A percentile compares a stretch with the other conserved stretches of the same genome.
Conservation (phyloP, 1,140 invertebrate genomes). For the Caerostris extrusa region DNA sequence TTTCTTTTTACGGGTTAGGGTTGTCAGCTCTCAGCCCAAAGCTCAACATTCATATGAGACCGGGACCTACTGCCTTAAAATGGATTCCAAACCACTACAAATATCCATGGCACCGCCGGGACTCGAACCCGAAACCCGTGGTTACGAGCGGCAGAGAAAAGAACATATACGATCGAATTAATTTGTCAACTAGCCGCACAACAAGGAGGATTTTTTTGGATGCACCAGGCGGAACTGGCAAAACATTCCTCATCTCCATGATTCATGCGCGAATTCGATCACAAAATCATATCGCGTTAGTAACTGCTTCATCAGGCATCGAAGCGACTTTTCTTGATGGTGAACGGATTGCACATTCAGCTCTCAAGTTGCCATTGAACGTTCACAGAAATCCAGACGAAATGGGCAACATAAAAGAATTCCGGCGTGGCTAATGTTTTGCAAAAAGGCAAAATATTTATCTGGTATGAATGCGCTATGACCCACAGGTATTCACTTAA, state of each 20-base stretch:
- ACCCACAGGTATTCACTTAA: slow-evolving; percentile 78
- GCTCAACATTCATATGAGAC: too few species aligned
- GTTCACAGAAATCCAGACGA: slow-evolving; percentile 67
- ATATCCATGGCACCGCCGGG: too few species aligned
- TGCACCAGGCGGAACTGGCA: slow-evolving; percentile 80
- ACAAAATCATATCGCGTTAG: slow-evolving; percentile 80
- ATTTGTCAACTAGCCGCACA: too few species aligned
- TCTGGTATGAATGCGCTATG: slow-evolving; percentile 80
- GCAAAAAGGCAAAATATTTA: slow-evolving; percentile 76
- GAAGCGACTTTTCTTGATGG: slow-evolving; percentile 83
- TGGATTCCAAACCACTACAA: too few species aligned
- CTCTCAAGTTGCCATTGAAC: slow-evolving; percentile 82
- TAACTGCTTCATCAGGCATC: slow-evolving; percentile 84
- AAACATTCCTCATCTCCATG: slow-evolving; percentile 80
- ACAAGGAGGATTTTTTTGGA: slow-evolving; percentile 77
- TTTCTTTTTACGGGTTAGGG: too few species aligned
- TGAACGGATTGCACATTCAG: slow-evolving; percentile 83
- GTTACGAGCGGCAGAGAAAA: too few species aligned
- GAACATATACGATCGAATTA: too few species aligned
- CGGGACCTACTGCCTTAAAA: too few species aligned
- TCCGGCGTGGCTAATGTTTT: slow-evolving; percentile 72
- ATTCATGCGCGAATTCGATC: slow-evolving; percentile 77
- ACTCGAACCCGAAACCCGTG: too few species aligned
- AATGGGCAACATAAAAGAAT: slow-evolving; percentile 64
- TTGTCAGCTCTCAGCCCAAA: too few species aligned